These are phyloP conservation scores for Chironomus riparius DNA, from an alignment of 2,888 invertebrate species.

Conservation along the genomic window DNA sequence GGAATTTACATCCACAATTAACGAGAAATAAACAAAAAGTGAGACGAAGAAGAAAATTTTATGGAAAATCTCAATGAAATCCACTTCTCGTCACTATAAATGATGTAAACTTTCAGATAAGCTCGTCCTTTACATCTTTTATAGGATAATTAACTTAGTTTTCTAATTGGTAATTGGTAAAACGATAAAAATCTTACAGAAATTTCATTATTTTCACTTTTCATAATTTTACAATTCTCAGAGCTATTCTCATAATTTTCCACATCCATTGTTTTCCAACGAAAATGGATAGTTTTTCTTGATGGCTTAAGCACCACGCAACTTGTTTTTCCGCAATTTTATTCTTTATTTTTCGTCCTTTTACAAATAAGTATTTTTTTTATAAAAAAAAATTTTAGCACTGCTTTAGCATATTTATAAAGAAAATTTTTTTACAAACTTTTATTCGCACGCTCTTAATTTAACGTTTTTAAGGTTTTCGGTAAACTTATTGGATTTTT, in stretches of 20 bases:
- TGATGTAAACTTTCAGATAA: too few relatives aligned
- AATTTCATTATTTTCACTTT: constrained; percentile 26
- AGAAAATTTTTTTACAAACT: too few relatives aligned
- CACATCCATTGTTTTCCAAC: background rate
- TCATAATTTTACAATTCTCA: constrained; percentile 21
- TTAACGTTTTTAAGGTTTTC: too few relatives aligned
- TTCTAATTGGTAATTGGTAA: background rate
- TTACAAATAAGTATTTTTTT: background rate
- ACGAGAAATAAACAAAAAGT: constrained; percentile 23
- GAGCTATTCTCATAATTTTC: background rate
- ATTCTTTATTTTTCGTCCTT: background rate
- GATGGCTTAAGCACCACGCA: background rate
- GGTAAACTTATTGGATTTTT: too few relatives aligned
- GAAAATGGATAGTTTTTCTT: background rate
- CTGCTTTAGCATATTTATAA: too few relatives aligned
- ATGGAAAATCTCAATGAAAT: background rate
- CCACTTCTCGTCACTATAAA: too few relatives aligned
- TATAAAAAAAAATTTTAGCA: background rate
- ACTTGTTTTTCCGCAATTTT: background rate
- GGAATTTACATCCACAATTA: constrained; percentile 2
- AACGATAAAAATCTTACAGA: background rate
- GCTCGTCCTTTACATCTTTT: too few relatives aligned
- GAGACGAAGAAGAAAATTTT: constrained; percentile 20
- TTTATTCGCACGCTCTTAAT: too few relatives aligned
- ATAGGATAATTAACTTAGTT: background rate